A percentile compares a stretch with the other conserved stretches of the same genome.
Conservation (phyloP, 2,888 invertebrate genomes). For the Pollenia angustigena region DNA sequence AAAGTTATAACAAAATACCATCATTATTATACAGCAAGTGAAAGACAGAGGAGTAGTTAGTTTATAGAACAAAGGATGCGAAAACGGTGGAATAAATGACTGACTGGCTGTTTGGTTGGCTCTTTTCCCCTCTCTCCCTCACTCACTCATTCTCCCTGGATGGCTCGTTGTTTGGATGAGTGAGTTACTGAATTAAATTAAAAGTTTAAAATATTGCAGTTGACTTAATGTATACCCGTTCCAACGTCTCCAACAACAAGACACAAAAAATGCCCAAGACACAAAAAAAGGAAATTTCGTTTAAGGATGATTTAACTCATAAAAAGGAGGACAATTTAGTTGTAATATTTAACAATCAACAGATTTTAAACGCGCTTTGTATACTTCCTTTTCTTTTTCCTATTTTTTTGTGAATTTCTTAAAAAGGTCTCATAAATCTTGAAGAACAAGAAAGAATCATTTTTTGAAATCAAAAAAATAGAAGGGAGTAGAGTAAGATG, state of each 20-base stretch:
- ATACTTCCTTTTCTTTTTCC: neutral
- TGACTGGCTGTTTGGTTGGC: neutral
- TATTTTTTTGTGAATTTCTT: neutral
- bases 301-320: conserved; percentile 35
- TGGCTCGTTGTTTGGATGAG: conserved; percentile 15
- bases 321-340: conserved; percentile 53
- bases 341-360: conserved; percentile 70
- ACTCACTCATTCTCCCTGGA: too few relatives aligned
- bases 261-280: conserved; percentile 1
- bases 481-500: neutral
- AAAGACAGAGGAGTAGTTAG: neutral
- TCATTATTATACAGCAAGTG: conserved; percentile 41
- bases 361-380: conserved; percentile 33
- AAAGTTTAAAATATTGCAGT: conserved; percentile 52
- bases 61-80: conserved; percentile 30
- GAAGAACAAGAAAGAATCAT: conserved; percentile 5
- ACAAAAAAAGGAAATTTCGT: neutral
- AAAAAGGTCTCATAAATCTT: conserved; percentile 51
- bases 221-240: conserved; percentile 24
- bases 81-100: conserved; percentile 27
- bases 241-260: neutral
- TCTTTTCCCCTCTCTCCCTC: too few relatives aligned
- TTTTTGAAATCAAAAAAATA: conserved; percentile 27
- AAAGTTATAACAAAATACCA: conserved; percentile 68
- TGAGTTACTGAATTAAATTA: conserved; percentile 29